Base-by-base conservation (phyloP, 2,797 vertebrate species). In the Octomys mimax region DNA sequence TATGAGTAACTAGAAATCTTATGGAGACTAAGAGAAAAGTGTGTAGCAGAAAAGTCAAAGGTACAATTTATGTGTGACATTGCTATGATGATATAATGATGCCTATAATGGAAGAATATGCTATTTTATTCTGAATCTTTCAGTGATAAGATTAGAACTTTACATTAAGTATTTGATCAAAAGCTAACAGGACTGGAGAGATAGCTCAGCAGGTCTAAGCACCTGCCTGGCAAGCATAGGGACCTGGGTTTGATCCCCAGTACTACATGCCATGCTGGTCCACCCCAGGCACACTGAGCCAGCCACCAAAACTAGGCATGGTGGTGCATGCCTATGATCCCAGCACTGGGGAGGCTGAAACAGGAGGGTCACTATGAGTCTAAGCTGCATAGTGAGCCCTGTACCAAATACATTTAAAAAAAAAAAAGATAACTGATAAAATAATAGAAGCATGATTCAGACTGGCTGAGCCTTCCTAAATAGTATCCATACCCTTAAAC, bases 361-460 rank as follows among this genome's bases (percentile, higher is more conserved):
- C 54, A 57, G 54, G 13, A 57, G 54, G 54, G 16, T 18, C 16
- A 57, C 54, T 57, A 1, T 54, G 54, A 57, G 54, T 57, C 14
- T 13, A 57, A 57, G 54, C 54, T 57, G 54, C 14, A 57, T 57
- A 57, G 54, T 57, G 54, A 57, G 54, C 54, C 54, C 52, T 54
- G 52, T 16, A 54, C 52, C 52, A 54, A 54, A 54, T 54, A 54
- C 52, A 13, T 54, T 54, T 13, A 4, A 54, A 54, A 49, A 57
- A 54, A 16, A 54, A 57, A 57, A 57, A 57, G 16, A 16, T 18
- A 57, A 57, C 52, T 54, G 16, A 57, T 57, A 95, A 13, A 90
- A 87, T 96, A 91, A 86, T 94, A 95, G 19, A 90, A 87, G 21
- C 19, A 13, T 94, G 80, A 91, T 88, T 97, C 71, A n/a, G 36